Conservation (phyloP, 1,140 invertebrate genomes). For the Heliothis virescens region DNA sequence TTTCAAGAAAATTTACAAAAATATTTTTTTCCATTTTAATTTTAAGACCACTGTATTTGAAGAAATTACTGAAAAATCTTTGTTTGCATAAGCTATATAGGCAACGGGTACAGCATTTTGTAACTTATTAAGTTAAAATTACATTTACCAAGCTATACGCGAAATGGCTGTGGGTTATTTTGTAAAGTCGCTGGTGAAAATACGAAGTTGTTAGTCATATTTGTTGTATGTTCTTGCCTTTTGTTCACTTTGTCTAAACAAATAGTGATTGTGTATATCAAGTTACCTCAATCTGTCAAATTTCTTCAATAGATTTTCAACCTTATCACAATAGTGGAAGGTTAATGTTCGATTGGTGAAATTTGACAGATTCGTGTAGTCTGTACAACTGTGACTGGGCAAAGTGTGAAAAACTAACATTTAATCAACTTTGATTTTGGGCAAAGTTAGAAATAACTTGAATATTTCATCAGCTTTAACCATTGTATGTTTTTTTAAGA, state of each 20-base stretch:
- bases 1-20: no score
- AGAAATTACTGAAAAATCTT: conserved; percentile 51
- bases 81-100: conserved; percentile 54
- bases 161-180: conserved; percentile 55
- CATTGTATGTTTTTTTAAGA: background rate
- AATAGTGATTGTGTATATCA: background rate
- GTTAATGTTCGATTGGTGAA: no score
- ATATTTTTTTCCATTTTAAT: no score
- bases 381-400: background rate
- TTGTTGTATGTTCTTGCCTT: background rate
- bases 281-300: background rate
- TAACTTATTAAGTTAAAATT: conserved; percentile 63
- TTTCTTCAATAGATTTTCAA: no score
- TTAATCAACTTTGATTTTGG: background rate
- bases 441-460: background rate
- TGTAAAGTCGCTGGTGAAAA: background rate
- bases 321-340: no score
- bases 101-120: conserved; percentile 71
- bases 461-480: background rate
- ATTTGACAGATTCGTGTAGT: no score
- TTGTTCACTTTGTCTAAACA: background rate
- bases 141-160: conserved; percentile 53
- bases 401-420: background rate
- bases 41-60: conserved; percentile 22
- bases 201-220: background rate